Evolutionary conservation across 1,140 invertebrate genomes (phyloP), one percentile per base, ranked within the genome.

Genomic region (Batillaria attramentaria): DNA sequence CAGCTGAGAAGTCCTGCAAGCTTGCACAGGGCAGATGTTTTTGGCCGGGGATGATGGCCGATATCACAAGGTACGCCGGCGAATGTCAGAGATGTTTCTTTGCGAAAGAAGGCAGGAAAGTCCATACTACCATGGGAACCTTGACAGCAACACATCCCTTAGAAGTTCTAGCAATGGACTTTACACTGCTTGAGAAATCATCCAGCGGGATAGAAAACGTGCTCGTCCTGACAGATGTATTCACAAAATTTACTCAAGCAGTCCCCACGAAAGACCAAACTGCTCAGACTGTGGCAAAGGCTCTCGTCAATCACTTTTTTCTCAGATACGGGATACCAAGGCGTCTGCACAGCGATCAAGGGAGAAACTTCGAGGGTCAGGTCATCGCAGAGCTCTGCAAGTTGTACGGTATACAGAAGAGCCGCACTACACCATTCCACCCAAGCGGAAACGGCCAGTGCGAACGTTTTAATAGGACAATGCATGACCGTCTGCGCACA

Each of bases 391-490:
- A 81, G 43, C 39, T 82, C 37, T 84, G 79, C 37, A 28, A 70
- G n/a, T 57, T 78, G 8, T 77, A 79, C 28, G 77, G 80, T n/a
- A 80, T 81, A 37, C 72, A 76, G 39, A 81, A 81, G 42, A 60
- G n/a, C 37, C 20, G 66, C 18, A 82, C 81, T 6, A 81, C 77
- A 20, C 74, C 85, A 2, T 86, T 83, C 65, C 80, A 84, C 60
- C 84, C 83, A 0, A 35, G 77, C 62, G 78, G 80, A 1, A 84
- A 84, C 77, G 80, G 76, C 20, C 66, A 81, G 35, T 74, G 73
- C 43, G 85, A 86, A 60, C 42, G 85, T n/a, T 84, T 82, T 50
- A 85, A 85, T 31, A 24, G 79, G 16, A 84, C 83, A 54, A 28
- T 84, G 42, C 79, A 79, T 46, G 70, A 85, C 76, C 62, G 82